These are phyloP conservation scores for Leptothorax acervorum DNA, from an alignment of 2,888 invertebrate genomes.

Conservation along the genomic window DNA sequence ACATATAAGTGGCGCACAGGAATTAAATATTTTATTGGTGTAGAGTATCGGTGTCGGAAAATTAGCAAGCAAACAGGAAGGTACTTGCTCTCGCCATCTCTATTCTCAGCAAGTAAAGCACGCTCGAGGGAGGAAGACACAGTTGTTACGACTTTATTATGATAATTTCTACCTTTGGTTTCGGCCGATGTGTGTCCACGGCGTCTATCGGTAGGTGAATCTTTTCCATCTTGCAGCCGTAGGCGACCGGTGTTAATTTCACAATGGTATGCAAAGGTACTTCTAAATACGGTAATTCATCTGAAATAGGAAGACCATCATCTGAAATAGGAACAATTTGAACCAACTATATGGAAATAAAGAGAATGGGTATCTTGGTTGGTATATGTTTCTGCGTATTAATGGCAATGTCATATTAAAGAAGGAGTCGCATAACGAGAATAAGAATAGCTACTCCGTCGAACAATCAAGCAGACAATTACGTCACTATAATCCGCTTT, in stretches of 20 bases:
- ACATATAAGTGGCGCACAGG: slow-evolving; percentile 70
- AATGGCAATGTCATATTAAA: not conserved
- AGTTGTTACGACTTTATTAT: slow-evolving; percentile 74
- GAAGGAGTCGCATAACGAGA: not conserved
- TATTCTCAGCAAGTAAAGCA: slow-evolving; percentile 45
- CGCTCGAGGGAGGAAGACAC: slow-evolving; percentile 52
- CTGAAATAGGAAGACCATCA: slow-evolving; percentile 88
- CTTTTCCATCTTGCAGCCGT: slow-evolving; percentile 98
- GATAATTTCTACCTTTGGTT: slow-evolving; percentile 90
- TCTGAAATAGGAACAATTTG: slow-evolving; percentile 86
- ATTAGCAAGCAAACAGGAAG: slow-evolving; percentile 52
- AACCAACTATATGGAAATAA: not conserved
- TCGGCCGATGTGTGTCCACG: slow-evolving; percentile 98
- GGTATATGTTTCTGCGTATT: not conserved
- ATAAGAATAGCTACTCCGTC: not conserved
- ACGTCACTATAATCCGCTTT: slow-evolving; percentile 24
- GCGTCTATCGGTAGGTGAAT: slow-evolving; percentile 95
- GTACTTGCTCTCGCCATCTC: slow-evolving; percentile 37
- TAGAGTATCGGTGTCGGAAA: slow-evolving; percentile 60
- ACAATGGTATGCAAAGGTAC: slow-evolving; percentile 98
- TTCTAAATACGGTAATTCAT: slow-evolving; percentile 95
- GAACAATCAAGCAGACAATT: slow-evolving; percentile 20
- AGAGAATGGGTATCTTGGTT: not conserved
- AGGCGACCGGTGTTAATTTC: slow-evolving; percentile 98
- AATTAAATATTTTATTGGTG: slow-evolving; percentile 72